Percentiles rank a stretch among this genome's conserved stretches.
These are phyloP conservation scores for Saimiri boliviensis DNA, from an alignment of 2,113 vertebrate genomes.

Conservation along the genomic window DNA sequence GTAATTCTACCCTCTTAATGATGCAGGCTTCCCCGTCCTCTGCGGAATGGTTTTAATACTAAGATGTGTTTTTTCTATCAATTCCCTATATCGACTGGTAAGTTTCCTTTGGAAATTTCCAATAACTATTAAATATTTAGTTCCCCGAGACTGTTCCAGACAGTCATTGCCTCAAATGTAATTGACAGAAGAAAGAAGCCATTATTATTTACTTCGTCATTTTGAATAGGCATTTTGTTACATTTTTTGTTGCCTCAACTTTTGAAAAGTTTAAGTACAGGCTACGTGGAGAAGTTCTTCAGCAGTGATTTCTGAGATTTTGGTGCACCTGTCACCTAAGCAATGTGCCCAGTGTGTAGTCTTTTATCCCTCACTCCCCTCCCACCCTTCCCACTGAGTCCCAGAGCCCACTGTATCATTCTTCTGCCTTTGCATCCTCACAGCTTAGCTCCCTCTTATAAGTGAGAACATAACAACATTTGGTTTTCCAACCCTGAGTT, in stretches of 20 bases:
- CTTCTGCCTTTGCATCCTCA: too few species aligned
- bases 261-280: too few species aligned
- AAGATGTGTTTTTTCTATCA: background rate
- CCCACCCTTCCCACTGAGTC: too few species aligned
- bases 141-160: background rate
- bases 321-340: too few species aligned
- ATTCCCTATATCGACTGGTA: background rate
- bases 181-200: background rate
- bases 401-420: too few species aligned
- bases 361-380: too few species aligned
- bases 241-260: background rate
- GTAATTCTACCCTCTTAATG: background rate
- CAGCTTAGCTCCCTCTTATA: too few species aligned
- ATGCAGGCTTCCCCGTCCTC: background rate
- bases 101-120: background rate
- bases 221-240: background rate
- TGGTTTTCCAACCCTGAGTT: too few species aligned
- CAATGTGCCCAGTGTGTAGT: too few species aligned
- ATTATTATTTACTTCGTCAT: background rate
- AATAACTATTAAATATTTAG: background rate
- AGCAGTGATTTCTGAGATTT: too few species aligned
- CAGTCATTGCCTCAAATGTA: background rate
- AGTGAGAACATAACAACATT: too few species aligned
- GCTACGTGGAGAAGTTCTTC: too few species aligned
- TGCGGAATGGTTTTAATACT: background rate